A percentile compares a stretch with the other conserved stretches of the same genome.
Evolutionary conservation across 2,888 invertebrate species (phyloP).

Genomic region (Leptopilina drosophilae): DNA sequence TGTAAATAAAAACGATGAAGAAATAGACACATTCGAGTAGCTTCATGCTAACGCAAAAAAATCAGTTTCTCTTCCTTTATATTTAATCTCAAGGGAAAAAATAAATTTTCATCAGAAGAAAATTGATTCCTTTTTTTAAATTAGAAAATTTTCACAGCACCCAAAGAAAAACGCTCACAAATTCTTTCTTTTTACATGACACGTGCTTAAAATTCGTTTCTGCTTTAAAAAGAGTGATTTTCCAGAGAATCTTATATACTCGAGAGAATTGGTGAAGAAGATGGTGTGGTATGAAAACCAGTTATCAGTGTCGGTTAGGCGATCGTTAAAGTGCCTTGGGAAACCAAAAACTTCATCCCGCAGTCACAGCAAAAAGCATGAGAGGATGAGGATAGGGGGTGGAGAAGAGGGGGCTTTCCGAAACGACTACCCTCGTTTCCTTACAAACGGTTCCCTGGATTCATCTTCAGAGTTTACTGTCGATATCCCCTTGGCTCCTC

Average conservation of each 20-base stretch:
- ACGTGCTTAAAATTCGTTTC: slow-evolving; percentile 29
- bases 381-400: slow-evolving; percentile 33
- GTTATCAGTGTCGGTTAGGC: slow-evolving; percentile 51
- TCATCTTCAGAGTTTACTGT: slow-evolving; percentile 54
- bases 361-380: slow-evolving; percentile 51
- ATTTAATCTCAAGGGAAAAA: background rate
- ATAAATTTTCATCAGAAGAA: background rate
- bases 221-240: slow-evolving; percentile 19
- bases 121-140: background rate
- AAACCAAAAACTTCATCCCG: slow-evolving; percentile 51
- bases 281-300: slow-evolving; percentile 47
- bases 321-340: slow-evolving; percentile 57
- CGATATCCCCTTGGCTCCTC: slow-evolving; percentile 47
- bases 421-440: slow-evolving; percentile 57
- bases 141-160: too few relatives aligned
- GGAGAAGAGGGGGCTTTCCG: slow-evolving; percentile 33
- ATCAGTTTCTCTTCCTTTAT: background rate
- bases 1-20: slow-evolving; percentile 40
- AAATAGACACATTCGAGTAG: slow-evolving; percentile 37
- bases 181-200: too few relatives aligned
- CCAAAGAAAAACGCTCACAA: background rate
- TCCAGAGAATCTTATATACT: slow-evolving; percentile 36
- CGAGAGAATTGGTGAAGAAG: slow-evolving; percentile 44
- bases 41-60: slow-evolving; percentile 19
- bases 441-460: slow-evolving; percentile 58